A percentile compares a stretch with the other conserved stretches of the same genome.
Evolutionary conservation across 2,113 vertebrate genomes (phyloP).

Genomic region (Poecile atricapillus): DNA sequence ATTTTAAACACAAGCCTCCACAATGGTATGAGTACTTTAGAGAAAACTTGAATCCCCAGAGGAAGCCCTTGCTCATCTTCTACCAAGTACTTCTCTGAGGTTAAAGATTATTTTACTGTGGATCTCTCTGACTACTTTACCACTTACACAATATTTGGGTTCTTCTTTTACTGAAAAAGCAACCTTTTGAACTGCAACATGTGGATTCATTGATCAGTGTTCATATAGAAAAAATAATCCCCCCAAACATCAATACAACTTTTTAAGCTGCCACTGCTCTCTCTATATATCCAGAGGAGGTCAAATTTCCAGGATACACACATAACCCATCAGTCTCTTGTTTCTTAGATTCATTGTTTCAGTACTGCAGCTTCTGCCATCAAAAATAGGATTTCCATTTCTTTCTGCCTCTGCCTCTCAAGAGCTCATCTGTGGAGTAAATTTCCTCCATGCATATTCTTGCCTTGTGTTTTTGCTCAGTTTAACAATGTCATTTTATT

Average conservation of each 20-base stretch:
- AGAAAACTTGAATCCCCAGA: background rate
- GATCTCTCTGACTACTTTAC: background rate
- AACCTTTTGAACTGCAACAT: background rate
- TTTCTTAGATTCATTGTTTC: background rate
- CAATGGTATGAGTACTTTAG: background rate
- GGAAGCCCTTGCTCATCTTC: background rate
- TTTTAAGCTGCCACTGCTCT: background rate
- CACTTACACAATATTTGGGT: background rate
- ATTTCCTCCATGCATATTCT: background rate
- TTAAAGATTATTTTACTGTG: background rate
- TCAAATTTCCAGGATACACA: background rate
- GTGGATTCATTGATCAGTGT: background rate
- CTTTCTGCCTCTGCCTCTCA: background rate
- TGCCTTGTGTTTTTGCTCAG: background rate
- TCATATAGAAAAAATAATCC: background rate
- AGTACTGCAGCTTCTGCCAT: background rate
- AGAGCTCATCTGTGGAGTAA: background rate
- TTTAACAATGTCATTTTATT: background rate
- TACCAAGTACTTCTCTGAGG: background rate
- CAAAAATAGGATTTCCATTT: background rate
- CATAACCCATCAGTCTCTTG: background rate
- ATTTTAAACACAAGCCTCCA: background rate
- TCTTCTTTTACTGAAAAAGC: background rate
- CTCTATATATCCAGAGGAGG: background rate
- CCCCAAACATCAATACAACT: background rate